These are phyloP conservation scores for Ditylenchus weischeri DNA, from an alignment of 2,888 invertebrate genomes.

Conservation along the genomic window DNA sequence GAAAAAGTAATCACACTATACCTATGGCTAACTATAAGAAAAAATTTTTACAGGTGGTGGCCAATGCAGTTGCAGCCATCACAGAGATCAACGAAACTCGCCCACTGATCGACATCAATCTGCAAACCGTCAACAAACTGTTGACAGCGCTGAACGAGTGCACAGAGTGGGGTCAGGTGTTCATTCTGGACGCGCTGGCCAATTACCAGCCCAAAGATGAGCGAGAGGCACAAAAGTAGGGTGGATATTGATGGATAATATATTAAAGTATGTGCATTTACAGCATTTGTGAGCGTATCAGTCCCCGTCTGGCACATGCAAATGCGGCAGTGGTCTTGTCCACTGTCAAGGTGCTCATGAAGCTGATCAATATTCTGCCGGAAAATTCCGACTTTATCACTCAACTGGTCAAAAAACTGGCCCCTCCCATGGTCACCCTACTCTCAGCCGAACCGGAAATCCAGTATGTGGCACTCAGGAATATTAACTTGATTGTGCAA, in stretches of 20 bases:
- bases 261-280: constrained; percentile 23
- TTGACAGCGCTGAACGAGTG: constrained; percentile 97
- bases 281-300: constrained; percentile 91
- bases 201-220: constrained; percentile 96
- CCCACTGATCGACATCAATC: constrained; percentile 91
- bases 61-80: constrained; percentile 95
- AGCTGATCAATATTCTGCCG: constrained; percentile 93
- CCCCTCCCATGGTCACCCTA: constrained; percentile 95
- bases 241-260: too few relatives aligned
- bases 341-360: constrained; percentile 96
- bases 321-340: constrained; percentile 98
- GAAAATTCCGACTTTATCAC: constrained; percentile 88
- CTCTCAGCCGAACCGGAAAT: constrained; percentile 97
- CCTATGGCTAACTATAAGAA: neutral
- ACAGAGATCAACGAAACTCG: constrained; percentile 97
- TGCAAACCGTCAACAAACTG: constrained; percentile 93
- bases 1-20: too few relatives aligned
- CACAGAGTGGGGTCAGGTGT: constrained; percentile 73
- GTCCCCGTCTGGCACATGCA: constrained; percentile 93
- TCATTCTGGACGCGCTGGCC: constrained; percentile 92
- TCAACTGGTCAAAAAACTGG: constrained; percentile 89
- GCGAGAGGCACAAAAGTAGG: constrained; percentile 81
- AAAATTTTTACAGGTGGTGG: constrained; percentile 71
- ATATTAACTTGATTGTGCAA: constrained; percentile 98
- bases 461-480: constrained; percentile 94